Base-by-base conservation (phyloP, 2,797 vertebrate genomes). In the Sebastolobus alascanus region DNA sequence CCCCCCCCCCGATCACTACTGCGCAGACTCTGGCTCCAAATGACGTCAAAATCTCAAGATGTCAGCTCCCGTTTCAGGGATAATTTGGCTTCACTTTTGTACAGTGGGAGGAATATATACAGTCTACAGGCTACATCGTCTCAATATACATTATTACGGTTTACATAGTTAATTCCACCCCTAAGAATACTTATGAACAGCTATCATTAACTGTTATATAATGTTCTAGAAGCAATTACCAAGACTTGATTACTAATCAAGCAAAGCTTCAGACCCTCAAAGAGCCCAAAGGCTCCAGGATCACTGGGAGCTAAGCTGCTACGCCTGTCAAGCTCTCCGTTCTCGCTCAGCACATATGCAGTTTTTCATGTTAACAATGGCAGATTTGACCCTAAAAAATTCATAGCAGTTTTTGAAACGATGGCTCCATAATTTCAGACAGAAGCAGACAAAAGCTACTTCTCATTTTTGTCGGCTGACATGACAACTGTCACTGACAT, bases 1-100 rank as follows among this genome's bases (percentile, higher is more conserved):
- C 0, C 0, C 40, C 40, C 0, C 0, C 40, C 40, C 40, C 5
- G 13, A 43, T 43, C 40, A 43, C 40, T 0, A 43, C 1, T 43
- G 40, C 5, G 13, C 5, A 43, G 40, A 14, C 40, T 43, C 40
- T 43, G 40, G 40, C 40, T 43, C 40, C 40, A 43, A 43, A 43
- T 6, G 5, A 43, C 1, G 40, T 43, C 40, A 43, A 14, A 43
- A 43, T 43, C 40, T 43, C 0, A 43, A 43, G 5, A 43, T 43
- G 40, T 13, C 40, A 43, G 40, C 5, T 13, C 13, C 0, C 13
- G 40, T 43, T 43, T 43, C 40, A 6, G 4, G 40, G 40, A 43
- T 43, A 43, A 14, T 43, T 43, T 43, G 40, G 40, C 40, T 43
- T 43, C 2, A 43, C 12, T 6, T 38, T 40, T 14, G 14, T 38